phyloP scores from a whole-genome alignment of 2,113 vertebrate genomes.

The Syrmaticus mikado region DNA sequence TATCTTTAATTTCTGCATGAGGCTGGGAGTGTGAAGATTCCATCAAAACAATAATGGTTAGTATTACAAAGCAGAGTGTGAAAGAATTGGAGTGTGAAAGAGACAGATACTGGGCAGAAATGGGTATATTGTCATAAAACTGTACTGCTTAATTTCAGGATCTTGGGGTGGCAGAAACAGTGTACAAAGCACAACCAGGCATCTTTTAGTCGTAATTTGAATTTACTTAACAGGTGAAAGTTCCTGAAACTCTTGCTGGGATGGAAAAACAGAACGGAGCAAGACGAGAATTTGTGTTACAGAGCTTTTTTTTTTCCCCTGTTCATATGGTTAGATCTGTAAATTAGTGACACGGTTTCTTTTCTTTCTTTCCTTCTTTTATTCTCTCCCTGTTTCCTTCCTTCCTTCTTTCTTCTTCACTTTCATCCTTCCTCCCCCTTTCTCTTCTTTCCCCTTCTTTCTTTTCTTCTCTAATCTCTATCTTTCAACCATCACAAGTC shows the following conservation, averaged over 20 bases:
- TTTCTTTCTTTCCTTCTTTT: not conserved
- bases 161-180: not conserved
- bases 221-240: not conserved
- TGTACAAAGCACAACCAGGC: not conserved
- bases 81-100: not conserved
- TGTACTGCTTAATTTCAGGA: not conserved
- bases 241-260: not conserved
- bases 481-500: not conserved
- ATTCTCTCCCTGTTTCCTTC: not conserved
- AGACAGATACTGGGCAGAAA: not conserved
- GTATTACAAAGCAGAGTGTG: not conserved
- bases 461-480: not conserved
- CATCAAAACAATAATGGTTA: not conserved
- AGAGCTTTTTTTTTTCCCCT: not conserved
- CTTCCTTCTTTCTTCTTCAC: not conserved
- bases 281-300: fast-evolving
- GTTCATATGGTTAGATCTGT: not conserved
- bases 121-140: not conserved
- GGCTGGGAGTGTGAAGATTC: not conserved
- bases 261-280: not conserved
- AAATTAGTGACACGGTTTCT: not conserved
- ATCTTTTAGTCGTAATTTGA: not conserved
- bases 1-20: not conserved
- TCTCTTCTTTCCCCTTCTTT: not conserved
- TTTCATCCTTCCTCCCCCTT: not conserved